phyloP scores from a whole-genome alignment of 2,113 vertebrate species.

The Stegastes partitus region DNA sequence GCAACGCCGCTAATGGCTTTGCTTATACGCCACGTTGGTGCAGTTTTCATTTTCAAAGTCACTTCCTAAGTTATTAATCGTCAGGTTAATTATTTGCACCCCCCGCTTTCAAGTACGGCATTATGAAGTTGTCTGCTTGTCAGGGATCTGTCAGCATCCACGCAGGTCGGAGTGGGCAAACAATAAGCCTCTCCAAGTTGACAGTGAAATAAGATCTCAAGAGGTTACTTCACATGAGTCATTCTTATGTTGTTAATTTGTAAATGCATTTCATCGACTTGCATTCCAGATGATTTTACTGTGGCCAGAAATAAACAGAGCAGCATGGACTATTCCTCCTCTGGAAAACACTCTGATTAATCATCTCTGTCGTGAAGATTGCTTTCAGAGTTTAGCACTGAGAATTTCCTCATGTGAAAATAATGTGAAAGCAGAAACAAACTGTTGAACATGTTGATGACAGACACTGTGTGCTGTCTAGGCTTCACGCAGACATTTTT shows the following conservation, averaged over 20 bases:
- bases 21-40: not conserved
- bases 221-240: slow-evolving; percentile 5
- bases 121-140: not conserved
- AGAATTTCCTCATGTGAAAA: not conserved
- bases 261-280: slow-evolving; percentile 6
- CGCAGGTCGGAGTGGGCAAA: not conserved
- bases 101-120: not conserved
- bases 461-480: not conserved
- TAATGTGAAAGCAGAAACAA: not conserved
- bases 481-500: not conserved
- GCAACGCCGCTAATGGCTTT: slow-evolving; percentile 11
- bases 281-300: slow-evolving; percentile 22
- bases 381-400: not conserved
- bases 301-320: slow-evolving; percentile 5
- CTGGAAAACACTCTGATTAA: slow-evolving; percentile 3
- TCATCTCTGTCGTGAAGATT: slow-evolving; percentile 4
- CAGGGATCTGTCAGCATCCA: not conserved
- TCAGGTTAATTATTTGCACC: slow-evolving; percentile 9
- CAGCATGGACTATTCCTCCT: not conserved
- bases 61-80: not conserved
- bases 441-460: not conserved
- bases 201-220: not conserved
- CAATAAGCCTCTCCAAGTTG: not conserved
- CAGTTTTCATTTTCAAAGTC: slow-evolving; percentile 23
- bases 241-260: not conserved